phyloP scores from a whole-genome alignment of 2,888 invertebrate species.

The Orthosia gothica region DNA sequence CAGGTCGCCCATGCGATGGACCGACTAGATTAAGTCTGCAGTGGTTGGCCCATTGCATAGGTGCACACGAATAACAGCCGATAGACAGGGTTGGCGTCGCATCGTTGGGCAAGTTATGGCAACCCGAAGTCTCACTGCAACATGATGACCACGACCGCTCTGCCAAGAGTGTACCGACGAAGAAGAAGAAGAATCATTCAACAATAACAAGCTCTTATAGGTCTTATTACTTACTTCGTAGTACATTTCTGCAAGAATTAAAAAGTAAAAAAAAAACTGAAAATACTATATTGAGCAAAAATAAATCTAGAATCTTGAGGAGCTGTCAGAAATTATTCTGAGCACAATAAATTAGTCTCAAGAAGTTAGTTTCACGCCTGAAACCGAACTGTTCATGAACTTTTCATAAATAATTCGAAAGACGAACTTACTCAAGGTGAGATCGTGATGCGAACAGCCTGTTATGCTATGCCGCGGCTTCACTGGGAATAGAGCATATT shows the following conservation, averaged over 20 bases:
- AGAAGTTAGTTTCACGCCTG: slow-evolving; percentile 55
- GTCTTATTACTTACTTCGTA: too few relatives aligned
- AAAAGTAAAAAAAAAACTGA: not conserved
- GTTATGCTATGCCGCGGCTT: slow-evolving; percentile 25
- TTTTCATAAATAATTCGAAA: slow-evolving; percentile 63
- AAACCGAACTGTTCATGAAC: slow-evolving; percentile 44
- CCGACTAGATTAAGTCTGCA: too few relatives aligned
- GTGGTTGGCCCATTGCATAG: too few relatives aligned
- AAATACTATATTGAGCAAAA: not conserved
- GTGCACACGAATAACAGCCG: too few relatives aligned
- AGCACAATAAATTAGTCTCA: slow-evolving; percentile 49
- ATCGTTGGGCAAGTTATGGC: too few relatives aligned
- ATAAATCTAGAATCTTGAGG: slow-evolving; percentile 2
- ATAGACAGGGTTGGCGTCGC: too few relatives aligned
- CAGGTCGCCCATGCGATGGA: too few relatives aligned
- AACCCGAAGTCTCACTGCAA: too few relatives aligned
- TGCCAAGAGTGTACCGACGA: too few relatives aligned
- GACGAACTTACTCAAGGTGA: slow-evolving; percentile 63
- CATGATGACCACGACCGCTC: too few relatives aligned
- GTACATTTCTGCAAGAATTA: not conserved
- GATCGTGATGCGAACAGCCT: slow-evolving; percentile 59
- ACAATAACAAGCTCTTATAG: too few relatives aligned
- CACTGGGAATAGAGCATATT: slow-evolving; percentile 22
- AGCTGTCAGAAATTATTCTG: slow-evolving; percentile 43
- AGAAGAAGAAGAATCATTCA: too few relatives aligned